Conservation (phyloP, 2,888 invertebrate genomes). For the Lathronympha strigana region DNA sequence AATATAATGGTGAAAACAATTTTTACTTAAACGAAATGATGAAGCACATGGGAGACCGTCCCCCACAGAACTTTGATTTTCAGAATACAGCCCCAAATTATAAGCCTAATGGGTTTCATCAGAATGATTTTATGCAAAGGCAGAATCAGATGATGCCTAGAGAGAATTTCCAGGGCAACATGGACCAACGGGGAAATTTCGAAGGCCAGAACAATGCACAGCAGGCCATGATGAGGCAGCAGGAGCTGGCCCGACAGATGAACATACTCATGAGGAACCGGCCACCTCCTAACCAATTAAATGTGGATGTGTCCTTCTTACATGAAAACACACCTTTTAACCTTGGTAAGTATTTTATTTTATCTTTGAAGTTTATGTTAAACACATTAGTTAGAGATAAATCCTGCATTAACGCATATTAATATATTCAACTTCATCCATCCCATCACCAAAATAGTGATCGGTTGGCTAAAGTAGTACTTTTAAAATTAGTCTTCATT, state of each 20-base stretch:
- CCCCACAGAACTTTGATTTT: slow-evolving; percentile 68
- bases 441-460: too few species aligned
- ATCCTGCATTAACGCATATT: too few species aligned
- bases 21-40: slow-evolving; percentile 67
- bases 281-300: slow-evolving; percentile 73
- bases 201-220: slow-evolving; percentile 66
- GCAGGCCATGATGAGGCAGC: slow-evolving; percentile 67
- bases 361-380: not conserved
- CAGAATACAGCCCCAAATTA: slow-evolving; percentile 64
- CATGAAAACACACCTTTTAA: slow-evolving; percentile 76
- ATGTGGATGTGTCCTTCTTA: slow-evolving; percentile 76
- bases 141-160: slow-evolving; percentile 65
- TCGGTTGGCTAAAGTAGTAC: too few species aligned
- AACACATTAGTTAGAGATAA: too few species aligned
- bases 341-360: slow-evolving; percentile 62
- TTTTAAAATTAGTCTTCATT: too few species aligned
- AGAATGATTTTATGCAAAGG: slow-evolving; percentile 68
- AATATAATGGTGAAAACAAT: slow-evolving; percentile 63
- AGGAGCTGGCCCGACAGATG: slow-evolving; percentile 77
- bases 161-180: slow-evolving; percentile 59
- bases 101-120: slow-evolving; percentile 72
- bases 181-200: slow-evolving; percentile 64
- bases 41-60: slow-evolving; percentile 63
- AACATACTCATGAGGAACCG: slow-evolving; percentile 71
- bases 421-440: too few species aligned